A percentile compares a stretch with the other conserved stretches of the same genome.
Conservation (phyloP, 2,797 vertebrate species). For the Microctenopoma steveboyesi region DNA sequence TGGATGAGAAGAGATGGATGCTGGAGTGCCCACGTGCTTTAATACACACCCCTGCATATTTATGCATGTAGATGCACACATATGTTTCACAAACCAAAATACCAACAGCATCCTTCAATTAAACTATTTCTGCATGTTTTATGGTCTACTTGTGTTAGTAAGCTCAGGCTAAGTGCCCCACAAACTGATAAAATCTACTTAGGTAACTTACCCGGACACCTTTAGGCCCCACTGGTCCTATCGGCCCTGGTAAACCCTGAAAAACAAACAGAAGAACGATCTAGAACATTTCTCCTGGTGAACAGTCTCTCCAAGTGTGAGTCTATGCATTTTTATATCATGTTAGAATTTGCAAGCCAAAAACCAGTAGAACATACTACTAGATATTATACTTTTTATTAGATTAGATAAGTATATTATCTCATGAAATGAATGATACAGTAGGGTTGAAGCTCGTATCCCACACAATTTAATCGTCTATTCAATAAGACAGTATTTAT, state of each 20-base stretch:
- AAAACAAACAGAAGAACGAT: conserved; percentile 47
- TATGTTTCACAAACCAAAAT: conserved; percentile 26
- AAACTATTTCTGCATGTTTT: conserved; percentile 12
- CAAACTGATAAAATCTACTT: conserved; percentile 14
- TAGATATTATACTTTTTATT: no score
- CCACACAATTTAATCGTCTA: neutral
- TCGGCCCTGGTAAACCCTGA: conserved; percentile 81
- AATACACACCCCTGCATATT: conserved; percentile 22
- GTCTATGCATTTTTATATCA: conserved; percentile 4
- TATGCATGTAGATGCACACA: conserved; percentile 20
- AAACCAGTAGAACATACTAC: neutral
- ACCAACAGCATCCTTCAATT: conserved; percentile 25
- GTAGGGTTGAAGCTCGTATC: neutral
- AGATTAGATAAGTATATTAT: no score
- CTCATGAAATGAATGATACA: neutral
- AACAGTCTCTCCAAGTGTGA: conserved; percentile 13
- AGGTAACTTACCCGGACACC: conserved; percentile 75
- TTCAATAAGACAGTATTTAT: neutral
- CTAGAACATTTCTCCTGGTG: conserved; percentile 7
- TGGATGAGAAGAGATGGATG: conserved; percentile 37
- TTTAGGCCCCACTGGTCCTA: conserved; percentile 82
- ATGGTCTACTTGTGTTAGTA: conserved; percentile 1
- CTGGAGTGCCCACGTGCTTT: conserved; percentile 22
- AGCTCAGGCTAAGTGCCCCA: conserved; percentile 9
- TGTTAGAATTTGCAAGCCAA: neutral